phyloP scores from a whole-genome alignment of 2,888 invertebrate species.

The Parapristionchus giblindavisi region DNA sequence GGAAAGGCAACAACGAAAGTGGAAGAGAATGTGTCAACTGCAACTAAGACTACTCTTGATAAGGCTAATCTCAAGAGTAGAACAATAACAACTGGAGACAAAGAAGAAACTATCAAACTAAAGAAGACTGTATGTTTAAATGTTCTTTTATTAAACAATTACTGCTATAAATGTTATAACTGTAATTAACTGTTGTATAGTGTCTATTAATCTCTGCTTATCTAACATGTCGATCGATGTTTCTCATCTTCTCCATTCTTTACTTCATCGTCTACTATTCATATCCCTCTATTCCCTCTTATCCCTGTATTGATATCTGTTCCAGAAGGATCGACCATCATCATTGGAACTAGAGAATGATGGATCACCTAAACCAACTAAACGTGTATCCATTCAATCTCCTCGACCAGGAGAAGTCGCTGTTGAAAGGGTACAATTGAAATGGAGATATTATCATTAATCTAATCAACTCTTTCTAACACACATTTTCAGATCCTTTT shows the following conservation, averaged over 20 bases:
- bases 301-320: slow-evolving; percentile 7
- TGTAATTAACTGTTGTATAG: background rate
- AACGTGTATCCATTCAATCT: slow-evolving; percentile 29
- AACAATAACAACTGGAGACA: background rate
- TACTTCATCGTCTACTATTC: background rate
- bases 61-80: slow-evolving; percentile 11
- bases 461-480: too few relatives aligned
- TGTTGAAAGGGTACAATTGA: slow-evolving; percentile 25
- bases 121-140: slow-evolving; percentile 22
- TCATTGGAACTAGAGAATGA: too few relatives aligned
- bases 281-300: slow-evolving; percentile 1
- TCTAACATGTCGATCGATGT: slow-evolving; percentile 19
- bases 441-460: too few relatives aligned
- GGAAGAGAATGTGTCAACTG: background rate
- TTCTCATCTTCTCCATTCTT: background rate
- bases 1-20: slow-evolving; percentile 27
- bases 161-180: too few relatives aligned
- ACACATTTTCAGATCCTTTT: too few relatives aligned
- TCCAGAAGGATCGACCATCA: slow-evolving; percentile 16
- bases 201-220: background rate
- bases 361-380: background rate
- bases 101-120: background rate
- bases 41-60: slow-evolving; percentile 10
- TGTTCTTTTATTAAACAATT: background rate
- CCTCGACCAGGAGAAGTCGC: slow-evolving; percentile 34